These are phyloP conservation scores for Netta rufina DNA, from an alignment of 2,797 vertebrate genomes.

Conservation along the genomic window DNA sequence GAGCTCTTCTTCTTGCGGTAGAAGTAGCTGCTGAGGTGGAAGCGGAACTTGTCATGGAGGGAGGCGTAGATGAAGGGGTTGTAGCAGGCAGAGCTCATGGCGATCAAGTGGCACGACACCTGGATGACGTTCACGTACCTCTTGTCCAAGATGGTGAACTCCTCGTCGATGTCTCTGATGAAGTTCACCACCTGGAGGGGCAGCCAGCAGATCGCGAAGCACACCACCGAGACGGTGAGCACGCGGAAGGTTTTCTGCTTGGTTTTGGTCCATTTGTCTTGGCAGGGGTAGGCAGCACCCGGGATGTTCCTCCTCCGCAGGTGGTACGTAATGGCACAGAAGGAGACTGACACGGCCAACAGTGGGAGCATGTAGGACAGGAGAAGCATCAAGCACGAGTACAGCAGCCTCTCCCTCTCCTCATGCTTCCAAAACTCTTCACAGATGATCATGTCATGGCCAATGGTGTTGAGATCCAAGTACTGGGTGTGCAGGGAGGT, in stretches of 20 bases:
- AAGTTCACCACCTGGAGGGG: conserved; percentile 90
- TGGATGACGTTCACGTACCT: conserved; percentile 87
- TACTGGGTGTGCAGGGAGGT: conserved; percentile 83
- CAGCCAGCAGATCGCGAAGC: conserved; percentile 90
- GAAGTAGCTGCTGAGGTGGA: conserved; percentile 80
- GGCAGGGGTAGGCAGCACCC: conserved; percentile 71
- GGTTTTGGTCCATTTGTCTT: conserved; percentile 80
- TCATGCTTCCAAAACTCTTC: conserved; percentile 88
- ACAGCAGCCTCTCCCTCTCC: conserved; percentile 81
- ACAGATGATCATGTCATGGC: conserved; percentile 86
- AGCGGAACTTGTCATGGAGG: conserved; percentile 85
- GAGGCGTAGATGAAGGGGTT: conserved; percentile 93
- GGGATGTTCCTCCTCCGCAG: conserved; percentile 80
- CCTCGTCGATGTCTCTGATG: conserved; percentile 87
- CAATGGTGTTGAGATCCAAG: conserved; percentile 83
- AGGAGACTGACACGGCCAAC: conserved; percentile 83
- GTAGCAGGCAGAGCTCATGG: conserved; percentile 92
- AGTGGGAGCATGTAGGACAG: conserved; percentile 88
- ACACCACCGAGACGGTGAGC: conserved; percentile 84
- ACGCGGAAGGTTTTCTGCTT: conserved; percentile 87
- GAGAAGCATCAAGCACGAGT: conserved; percentile 87
- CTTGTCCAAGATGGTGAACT: conserved; percentile 88
- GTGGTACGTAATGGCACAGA: conserved; percentile 86
- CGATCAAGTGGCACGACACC: conserved; percentile 87
- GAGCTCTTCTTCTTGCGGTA: conserved; percentile 71